A percentile compares a stretch with the other conserved stretches of the same genome.
phyloP scores from a whole-genome alignment of 2,888 invertebrate species.

The Drosophila silvestris region DNA sequence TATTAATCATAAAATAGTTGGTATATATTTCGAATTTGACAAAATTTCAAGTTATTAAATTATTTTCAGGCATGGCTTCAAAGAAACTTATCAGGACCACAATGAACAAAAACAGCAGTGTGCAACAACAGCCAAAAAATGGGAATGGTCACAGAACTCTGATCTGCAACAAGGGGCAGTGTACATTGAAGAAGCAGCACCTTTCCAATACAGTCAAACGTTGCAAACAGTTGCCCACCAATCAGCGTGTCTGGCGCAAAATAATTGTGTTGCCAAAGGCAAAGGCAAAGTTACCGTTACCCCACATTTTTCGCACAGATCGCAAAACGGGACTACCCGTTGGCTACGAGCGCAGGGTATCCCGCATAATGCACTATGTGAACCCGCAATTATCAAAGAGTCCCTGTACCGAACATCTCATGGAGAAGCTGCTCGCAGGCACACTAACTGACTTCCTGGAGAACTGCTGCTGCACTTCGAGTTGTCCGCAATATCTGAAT shows the following conservation, averaged over 20 bases:
- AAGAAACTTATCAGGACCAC: background rate
- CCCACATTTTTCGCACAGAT: conserved; percentile 58
- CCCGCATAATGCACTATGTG: conserved; percentile 62
- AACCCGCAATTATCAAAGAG: conserved; percentile 47
- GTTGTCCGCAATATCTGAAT: background rate
- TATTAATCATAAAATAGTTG: background rate
- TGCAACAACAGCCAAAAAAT: background rate
- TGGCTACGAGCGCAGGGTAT: conserved; percentile 65
- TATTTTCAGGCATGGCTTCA: conserved; percentile 1
- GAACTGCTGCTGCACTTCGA: background rate
- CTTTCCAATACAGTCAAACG: background rate
- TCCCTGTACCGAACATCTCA: conserved; percentile 29
- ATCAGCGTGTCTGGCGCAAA: conserved; percentile 51
- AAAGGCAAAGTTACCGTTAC: conserved; percentile 31
- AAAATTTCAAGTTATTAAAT: conserved; percentile 25
- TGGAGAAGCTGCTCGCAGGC: conserved; percentile 34
- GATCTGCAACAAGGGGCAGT: background rate
- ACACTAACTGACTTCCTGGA: conserved; percentile 26
- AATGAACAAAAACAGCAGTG: background rate
- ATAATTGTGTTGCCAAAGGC: conserved; percentile 46
- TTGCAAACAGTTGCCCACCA: background rate
- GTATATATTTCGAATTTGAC: background rate
- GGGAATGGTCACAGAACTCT: background rate
- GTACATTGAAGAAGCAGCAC: background rate
- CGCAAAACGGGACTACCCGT: conserved; percentile 58